Conservation (phyloP, 2,113 vertebrate genomes). For the Glareola pratincola region DNA sequence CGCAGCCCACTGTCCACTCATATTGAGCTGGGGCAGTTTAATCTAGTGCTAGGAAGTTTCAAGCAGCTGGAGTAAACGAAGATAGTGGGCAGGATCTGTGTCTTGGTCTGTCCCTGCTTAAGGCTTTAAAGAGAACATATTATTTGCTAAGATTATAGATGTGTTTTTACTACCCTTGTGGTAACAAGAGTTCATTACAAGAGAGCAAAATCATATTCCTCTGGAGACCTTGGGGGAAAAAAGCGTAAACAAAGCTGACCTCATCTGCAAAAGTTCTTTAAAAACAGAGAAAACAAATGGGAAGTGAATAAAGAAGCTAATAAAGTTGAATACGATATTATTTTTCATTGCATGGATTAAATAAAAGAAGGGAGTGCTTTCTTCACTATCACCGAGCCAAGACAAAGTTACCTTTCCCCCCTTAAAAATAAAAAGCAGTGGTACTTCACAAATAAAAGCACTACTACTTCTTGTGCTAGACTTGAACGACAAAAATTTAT, state of each 20-base stretch:
- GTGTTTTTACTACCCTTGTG: background rate
- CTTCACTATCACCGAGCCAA: background rate
- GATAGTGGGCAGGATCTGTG: background rate
- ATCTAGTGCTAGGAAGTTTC: background rate
- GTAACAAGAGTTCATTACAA: background rate
- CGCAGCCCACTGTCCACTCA: background rate
- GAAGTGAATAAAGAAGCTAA: background rate
- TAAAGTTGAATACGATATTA: background rate
- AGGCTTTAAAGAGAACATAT: background rate
- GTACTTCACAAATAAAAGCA: background rate
- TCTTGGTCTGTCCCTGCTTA: background rate
- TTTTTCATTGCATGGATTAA: background rate
- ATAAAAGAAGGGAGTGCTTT: background rate
- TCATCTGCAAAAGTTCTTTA: background rate
- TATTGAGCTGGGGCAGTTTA: background rate
- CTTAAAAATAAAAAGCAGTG: background rate
- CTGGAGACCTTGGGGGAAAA: background rate
- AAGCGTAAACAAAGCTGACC: background rate
- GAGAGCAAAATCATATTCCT: background rate
- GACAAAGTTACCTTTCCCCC: background rate
- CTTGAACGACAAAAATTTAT: background rate
- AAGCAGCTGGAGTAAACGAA: background rate
- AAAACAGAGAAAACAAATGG: background rate
- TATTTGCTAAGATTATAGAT: background rate
- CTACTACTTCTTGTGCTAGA: background rate